A percentile compares a stretch with the other conserved stretches of the same genome.
Conservation (phyloP, 2,888 invertebrate genomes). For the Epinotia nisella region DNA sequence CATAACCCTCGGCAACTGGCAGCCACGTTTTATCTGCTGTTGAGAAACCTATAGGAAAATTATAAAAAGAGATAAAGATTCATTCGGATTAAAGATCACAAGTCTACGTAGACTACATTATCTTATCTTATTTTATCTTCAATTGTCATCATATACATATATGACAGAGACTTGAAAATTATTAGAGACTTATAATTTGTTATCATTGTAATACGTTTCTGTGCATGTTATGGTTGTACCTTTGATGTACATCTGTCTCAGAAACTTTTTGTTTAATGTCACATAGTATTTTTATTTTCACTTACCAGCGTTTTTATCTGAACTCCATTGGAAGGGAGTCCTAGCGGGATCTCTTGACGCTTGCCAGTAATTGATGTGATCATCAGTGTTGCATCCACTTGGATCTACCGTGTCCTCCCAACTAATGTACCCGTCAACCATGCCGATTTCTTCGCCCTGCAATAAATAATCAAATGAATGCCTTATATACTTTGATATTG, state of each 20-base stretch:
- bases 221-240: no score
- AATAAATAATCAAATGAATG: background rate
- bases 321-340: slow-evolving; percentile 93
- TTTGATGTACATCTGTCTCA: no score
- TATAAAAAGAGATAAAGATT: background rate
- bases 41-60: slow-evolving; percentile 81
- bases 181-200: no score
- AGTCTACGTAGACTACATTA: no score
- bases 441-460: slow-evolving; percentile 89
- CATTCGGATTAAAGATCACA: background rate
- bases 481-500: no score
- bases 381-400: slow-evolving; percentile 82
- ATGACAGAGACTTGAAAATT: no score
- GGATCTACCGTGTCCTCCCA: slow-evolving; percentile 87
- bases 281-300: background rate
- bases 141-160: no score
- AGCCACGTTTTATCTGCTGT: slow-evolving; percentile 86
- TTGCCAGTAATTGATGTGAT: slow-evolving; percentile 83
- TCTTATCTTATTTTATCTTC: no score
- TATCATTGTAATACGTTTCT: no score
- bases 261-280: no score
- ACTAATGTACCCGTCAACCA: slow-evolving; percentile 78
- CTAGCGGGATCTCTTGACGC: slow-evolving; percentile 89
- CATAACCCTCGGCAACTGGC: slow-evolving; percentile 87
- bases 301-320: slow-evolving; percentile 84